These are phyloP conservation scores for Blastomussa wellsi DNA, from an alignment of 92 coral and sea anemone species.

Conservation along the genomic window DNA sequence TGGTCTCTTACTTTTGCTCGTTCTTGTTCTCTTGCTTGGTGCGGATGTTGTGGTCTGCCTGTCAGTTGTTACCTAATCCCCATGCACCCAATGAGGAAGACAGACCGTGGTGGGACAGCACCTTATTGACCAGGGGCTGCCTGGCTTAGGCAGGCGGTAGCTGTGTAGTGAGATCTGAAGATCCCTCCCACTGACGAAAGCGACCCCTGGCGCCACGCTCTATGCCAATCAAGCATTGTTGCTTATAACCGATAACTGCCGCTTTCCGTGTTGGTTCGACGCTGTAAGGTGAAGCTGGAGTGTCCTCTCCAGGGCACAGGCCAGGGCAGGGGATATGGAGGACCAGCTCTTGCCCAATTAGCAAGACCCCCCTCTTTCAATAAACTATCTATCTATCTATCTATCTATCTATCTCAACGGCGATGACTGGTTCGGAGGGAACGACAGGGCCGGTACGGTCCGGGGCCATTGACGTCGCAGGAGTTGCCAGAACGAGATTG, in stretches of 20 bases:
- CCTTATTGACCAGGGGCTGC: slow-evolving; percentile 72
- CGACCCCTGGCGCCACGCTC: slow-evolving; percentile 48
- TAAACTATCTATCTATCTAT: no score
- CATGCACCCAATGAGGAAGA: slow-evolving; percentile 66
- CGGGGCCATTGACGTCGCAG: no score
- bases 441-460: no score
- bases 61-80: slow-evolving; percentile 21
- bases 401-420: no score
- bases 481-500: no score
- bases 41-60: slow-evolving; percentile 24
- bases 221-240: not conserved
- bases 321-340: no score
- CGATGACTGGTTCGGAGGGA: no score
- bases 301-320: no score
- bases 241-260: slow-evolving; percentile 1
- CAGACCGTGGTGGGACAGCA: slow-evolving; percentile 55
- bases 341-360: no score
- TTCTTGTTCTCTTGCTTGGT: not conserved
- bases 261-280: not conserved
- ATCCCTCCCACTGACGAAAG: slow-evolving; percentile 67
- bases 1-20: not conserved
- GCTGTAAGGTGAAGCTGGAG: no score
- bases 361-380: no score
- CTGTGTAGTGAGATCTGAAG: slow-evolving; percentile 66
- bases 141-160: slow-evolving; percentile 65